Evolutionary conservation across 2,113 vertebrate species (phyloP).

Genomic region (Actenoides hombroni): DNA sequence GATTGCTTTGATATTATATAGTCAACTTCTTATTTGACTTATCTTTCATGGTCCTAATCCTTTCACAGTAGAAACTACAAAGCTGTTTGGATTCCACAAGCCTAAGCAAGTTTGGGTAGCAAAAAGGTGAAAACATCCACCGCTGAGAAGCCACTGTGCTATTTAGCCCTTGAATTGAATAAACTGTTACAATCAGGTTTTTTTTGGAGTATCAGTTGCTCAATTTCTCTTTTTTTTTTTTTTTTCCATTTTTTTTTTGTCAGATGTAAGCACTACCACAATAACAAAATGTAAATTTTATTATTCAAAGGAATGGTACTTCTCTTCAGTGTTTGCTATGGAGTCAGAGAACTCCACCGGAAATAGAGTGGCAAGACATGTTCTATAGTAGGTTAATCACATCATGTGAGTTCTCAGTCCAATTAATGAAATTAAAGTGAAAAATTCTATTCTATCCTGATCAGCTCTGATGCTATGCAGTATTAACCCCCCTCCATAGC

Average conservation of each 20-base stretch:
- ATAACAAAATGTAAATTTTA: neutral
- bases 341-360: neutral
- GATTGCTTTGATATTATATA: neutral
- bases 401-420: neutral
- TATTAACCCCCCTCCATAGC: neutral
- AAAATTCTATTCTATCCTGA: neutral
- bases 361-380: neutral
- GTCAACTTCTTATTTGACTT: neutral
- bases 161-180: neutral
- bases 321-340: neutral
- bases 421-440: neutral
- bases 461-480: neutral
- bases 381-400: neutral
- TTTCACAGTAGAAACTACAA: neutral
- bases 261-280: neutral
- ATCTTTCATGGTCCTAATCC: conserved; percentile 25
- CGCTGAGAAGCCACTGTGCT: neutral
- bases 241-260: neutral
- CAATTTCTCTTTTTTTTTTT: conserved; percentile 12
- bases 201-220: neutral
- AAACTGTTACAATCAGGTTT: neutral
- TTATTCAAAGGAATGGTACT: neutral
- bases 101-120: neutral
- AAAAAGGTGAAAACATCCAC: neutral
- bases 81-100: neutral